A percentile compares a stretch with the other conserved stretches of the same genome.
These are phyloP conservation scores for Plebejus melissa DNA, from an alignment of 2,888 invertebrate species.

Conservation along the genomic window DNA sequence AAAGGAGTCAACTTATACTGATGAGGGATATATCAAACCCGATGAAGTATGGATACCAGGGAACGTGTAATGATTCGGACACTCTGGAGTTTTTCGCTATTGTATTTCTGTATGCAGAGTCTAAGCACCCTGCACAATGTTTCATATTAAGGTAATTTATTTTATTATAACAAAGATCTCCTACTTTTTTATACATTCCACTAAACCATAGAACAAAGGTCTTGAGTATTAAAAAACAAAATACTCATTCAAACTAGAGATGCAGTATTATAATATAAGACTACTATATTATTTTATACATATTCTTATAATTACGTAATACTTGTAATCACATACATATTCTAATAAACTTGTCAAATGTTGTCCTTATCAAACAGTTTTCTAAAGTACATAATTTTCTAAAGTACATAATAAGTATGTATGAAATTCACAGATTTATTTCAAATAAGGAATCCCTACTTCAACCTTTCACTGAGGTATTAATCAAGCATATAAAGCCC, in stretches of 20 bases:
- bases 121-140: constrained; percentile 66
- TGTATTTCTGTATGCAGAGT: constrained; percentile 54
- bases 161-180: not conserved
- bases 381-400: not conserved
- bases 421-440: constrained; percentile 47
- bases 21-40: not conserved
- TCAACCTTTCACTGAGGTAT: constrained; percentile 45
- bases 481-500: constrained; percentile 44
- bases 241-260: not conserved
- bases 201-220: not conserved
- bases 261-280: not conserved
- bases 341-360: too few species aligned
- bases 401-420: not conserved
- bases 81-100: constrained; percentile 49
- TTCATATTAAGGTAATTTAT: constrained; percentile 53
- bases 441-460: constrained; percentile 50
- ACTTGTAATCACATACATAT: too few species aligned
- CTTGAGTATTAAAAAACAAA: not conserved
- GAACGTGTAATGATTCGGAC: constrained; percentile 22
- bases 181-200: too few species aligned
- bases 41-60: not conserved
- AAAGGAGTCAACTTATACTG: not conserved
- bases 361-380: too few species aligned
- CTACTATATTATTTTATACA: too few species aligned
- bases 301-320: too few species aligned